Evolutionary conservation across 64 coral and sea anemone species (phyloP).

Genomic region (Montipora cactus): DNA sequence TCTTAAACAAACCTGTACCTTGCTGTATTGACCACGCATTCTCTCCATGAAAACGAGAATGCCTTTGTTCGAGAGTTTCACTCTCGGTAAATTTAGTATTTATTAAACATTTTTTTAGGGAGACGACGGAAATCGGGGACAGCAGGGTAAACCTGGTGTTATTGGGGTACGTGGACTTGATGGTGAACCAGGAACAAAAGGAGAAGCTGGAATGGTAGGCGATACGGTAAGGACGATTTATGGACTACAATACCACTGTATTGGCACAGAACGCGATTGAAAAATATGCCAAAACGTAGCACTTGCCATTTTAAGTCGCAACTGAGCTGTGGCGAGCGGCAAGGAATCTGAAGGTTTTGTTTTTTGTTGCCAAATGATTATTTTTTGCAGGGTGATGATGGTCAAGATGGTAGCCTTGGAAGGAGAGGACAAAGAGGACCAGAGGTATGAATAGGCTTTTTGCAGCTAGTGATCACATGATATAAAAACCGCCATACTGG

Average conservation of each 20-base stretch:
- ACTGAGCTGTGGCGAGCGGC: background rate
- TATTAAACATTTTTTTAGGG: background rate
- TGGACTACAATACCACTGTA: too few relatives aligned
- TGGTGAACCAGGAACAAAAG: constrained; percentile 14
- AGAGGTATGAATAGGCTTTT: background rate
- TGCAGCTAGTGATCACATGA: too few relatives aligned
- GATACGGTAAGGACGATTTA: background rate
- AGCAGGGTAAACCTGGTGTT: background rate
- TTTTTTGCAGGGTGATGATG: background rate
- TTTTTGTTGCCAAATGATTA: background rate
- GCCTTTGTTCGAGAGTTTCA: too few relatives aligned
- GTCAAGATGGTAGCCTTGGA: background rate
- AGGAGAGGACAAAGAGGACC: background rate
- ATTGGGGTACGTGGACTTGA: background rate
- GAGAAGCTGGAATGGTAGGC: background rate
- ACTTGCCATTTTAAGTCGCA: too few relatives aligned
- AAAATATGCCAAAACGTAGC: too few relatives aligned
- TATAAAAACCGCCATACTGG: too few relatives aligned
- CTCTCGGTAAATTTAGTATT: too few relatives aligned
- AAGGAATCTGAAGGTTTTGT: background rate
- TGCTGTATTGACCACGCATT: background rate
- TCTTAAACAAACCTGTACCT: too few relatives aligned
- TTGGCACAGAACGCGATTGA: too few relatives aligned
- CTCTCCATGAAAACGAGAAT: too few relatives aligned
- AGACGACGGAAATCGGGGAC: background rate